Evolutionary conservation across 2,888 invertebrate genomes (phyloP).

Genomic region (Brenthis ino): DNA sequence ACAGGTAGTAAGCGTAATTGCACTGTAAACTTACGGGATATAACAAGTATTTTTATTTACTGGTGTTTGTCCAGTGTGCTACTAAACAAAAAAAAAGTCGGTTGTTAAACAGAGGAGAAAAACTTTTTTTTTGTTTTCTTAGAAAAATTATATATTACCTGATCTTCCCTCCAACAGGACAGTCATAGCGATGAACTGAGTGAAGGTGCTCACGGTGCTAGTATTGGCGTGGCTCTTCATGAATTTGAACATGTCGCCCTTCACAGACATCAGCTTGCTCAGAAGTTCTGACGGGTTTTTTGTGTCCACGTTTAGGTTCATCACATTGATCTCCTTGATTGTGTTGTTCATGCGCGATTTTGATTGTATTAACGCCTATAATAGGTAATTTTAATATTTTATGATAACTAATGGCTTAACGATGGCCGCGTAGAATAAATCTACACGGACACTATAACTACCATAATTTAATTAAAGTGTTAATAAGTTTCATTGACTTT

Average conservation of each 20-base stretch:
- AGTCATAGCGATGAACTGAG: slow-evolving; percentile 80
- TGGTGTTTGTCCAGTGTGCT: too few relatives aligned
- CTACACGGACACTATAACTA: too few relatives aligned
- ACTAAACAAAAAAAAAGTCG: background rate
- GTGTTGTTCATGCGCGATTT: slow-evolving; percentile 55
- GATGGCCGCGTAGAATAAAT: too few relatives aligned
- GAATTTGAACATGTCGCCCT: slow-evolving; percentile 49
- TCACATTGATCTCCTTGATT: slow-evolving; percentile 51
- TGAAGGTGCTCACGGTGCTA: slow-evolving; percentile 74
- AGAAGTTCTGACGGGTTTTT: slow-evolving; percentile 54
- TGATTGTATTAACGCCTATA: slow-evolving; percentile 39
- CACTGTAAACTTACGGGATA: too few relatives aligned
- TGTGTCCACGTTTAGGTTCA: slow-evolving; percentile 55
- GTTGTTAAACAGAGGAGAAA: background rate
- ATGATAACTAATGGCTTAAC: too few relatives aligned
- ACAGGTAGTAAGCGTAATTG: too few relatives aligned
- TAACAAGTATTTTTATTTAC: too few relatives aligned
- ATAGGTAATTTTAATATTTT: background rate
- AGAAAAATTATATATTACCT: slow-evolving; percentile 51
- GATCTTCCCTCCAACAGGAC: slow-evolving; percentile 75
- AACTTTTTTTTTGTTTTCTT: background rate
- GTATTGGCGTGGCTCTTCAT: slow-evolving; percentile 66
- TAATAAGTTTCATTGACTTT: background rate
- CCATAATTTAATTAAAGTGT: too few relatives aligned
- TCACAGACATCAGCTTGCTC: slow-evolving; percentile 52